Base-by-base conservation (phyloP, 2,113 vertebrate species). In the Nicator chloris region DNA sequence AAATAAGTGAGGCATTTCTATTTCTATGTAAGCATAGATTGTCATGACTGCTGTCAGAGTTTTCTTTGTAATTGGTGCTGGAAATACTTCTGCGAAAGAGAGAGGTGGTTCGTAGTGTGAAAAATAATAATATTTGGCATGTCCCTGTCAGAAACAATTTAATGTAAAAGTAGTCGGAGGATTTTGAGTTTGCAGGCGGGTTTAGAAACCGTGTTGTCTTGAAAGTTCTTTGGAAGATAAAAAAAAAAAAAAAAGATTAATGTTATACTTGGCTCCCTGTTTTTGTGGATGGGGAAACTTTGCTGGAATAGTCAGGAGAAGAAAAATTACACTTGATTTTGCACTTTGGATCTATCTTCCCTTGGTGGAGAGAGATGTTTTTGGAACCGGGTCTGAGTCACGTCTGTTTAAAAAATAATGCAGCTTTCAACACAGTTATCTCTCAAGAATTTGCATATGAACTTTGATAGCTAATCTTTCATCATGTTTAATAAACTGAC, bases 401-500 rank as follows among this genome's bases (percentile, higher is more conserved):
- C 6, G 42, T 92, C 73, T 96, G 96, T 95, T 95, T 90, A 92
- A 94, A 95, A 97, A 97, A 97, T 95, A 97, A 95, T 40, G 77
- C 88, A 51, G 94, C 93, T 96, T 97, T 97, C 92, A 92, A 87
- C 90, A 37, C 81, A 30, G 94, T 96, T 97, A 96, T 97, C 87
- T 88, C 95, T 37, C 73, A 95, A 95, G 96, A 96, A 94, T 97
- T 97, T 96, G 92, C 92, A 95, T 97, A 95, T 54, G 93, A 95
- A 97, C 97, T 97, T 97, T 97, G 95, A 97, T 97, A 95, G 95
- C 97, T 94, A 95, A 96, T 95, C 97, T 97, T 97, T 98, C 97
- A 97, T 98, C 97, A 96, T 97, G 97, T 97, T 97, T 97, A 98
- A 98, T 97, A 98, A 98, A 97, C 96, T 98, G 97, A 95, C 96